phyloP scores from a whole-genome alignment of 2,888 invertebrate species.

The Drosophila demipolita region DNA sequence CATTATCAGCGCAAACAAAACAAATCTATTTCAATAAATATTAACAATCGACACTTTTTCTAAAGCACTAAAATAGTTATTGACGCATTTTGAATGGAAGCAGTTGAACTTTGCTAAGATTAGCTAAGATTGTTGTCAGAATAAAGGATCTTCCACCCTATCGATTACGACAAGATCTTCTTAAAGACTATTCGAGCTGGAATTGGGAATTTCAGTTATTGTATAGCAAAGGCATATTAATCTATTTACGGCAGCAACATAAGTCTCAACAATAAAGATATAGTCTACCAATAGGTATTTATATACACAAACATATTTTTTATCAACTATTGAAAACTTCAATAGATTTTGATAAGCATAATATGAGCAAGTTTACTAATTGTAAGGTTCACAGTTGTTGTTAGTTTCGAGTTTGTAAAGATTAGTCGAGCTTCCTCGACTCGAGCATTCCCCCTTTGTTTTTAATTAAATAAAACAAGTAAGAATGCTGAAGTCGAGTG shows the following conservation, averaged over 20 bases:
- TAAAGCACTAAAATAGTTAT: not conserved
- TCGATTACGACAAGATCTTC: not conserved
- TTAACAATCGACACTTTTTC: not conserved
- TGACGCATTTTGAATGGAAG: not conserved
- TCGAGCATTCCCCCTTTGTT: no score
- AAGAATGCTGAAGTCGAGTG: no score
- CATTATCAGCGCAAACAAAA: constrained; percentile 27
- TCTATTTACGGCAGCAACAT: not conserved
- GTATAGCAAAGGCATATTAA: not conserved
- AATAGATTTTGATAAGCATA: not conserved
- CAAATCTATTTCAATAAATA: constrained; percentile 17
- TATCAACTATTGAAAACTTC: not conserved
- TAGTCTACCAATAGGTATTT: not conserved
- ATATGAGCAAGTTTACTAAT: not conserved
- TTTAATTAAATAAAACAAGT: no score
- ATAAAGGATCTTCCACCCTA: not conserved
- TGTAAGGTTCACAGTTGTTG: not conserved
- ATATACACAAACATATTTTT: not conserved
- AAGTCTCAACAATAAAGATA: not conserved
- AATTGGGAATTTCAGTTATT: not conserved
- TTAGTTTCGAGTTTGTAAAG: no score
- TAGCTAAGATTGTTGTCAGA: not conserved
- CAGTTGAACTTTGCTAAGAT: not conserved
- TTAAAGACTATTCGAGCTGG: not conserved
- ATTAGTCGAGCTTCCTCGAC: no score